phyloP scores from a whole-genome alignment of 2,888 invertebrate genomes.

The Saturnia pavonia region DNA sequence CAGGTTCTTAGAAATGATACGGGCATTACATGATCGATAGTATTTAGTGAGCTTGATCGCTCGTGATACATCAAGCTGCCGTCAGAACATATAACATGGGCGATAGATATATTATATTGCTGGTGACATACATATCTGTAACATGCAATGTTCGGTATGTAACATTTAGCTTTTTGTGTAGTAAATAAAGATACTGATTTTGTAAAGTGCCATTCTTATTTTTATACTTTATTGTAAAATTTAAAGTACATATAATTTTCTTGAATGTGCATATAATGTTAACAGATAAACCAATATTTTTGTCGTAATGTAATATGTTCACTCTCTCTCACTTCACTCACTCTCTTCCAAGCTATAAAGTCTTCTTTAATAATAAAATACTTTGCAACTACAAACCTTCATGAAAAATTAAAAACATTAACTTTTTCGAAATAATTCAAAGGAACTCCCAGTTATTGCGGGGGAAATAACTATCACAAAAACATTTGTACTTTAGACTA shows the following conservation, averaged over 20 bases:
- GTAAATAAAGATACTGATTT: conserved; percentile 37
- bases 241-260: not conserved
- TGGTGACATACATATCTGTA: conserved; percentile 35
- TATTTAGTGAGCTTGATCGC: conserved; percentile 50
- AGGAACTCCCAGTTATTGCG: no score
- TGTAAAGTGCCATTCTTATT: conserved; percentile 1
- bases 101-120: conserved; percentile 52
- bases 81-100: conserved; percentile 59
- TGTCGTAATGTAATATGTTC: not conserved
- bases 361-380: not conserved
- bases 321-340: no score
- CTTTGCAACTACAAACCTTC: not conserved
- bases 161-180: conserved; percentile 38
- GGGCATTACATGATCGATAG: conserved; percentile 47
- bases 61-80: conserved; percentile 56
- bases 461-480: not conserved
- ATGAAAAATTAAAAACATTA: no score
- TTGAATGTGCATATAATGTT: not conserved
- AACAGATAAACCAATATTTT: not conserved
- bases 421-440: no score
- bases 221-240: not conserved
- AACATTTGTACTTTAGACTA: not conserved
- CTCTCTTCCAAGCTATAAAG: not conserved
- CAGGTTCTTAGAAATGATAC: conserved; percentile 35
- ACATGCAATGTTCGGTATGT: conserved; percentile 35